phyloP scores from a whole-genome alignment of 2,797 vertebrate species.

The Crenichthys baileyi region DNA sequence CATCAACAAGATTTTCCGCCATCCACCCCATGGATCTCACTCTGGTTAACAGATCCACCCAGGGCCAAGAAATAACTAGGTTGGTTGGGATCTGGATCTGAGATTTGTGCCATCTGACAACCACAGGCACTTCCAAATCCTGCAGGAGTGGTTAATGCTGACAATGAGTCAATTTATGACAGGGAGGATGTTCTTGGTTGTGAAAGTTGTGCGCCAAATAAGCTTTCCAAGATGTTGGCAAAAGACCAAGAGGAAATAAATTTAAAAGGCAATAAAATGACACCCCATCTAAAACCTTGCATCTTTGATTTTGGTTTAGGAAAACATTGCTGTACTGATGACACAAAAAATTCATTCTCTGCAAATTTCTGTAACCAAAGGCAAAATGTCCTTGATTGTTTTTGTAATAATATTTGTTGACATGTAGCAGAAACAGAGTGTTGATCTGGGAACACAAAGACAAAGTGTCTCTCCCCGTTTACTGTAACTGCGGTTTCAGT shows the following conservation, averaged over 20 bases:
- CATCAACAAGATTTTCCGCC: slow-evolving; percentile 19
- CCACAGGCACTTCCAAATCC: slow-evolving; percentile 46
- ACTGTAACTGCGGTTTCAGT: no score
- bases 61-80: slow-evolving; percentile 53
- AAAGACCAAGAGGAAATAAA: slow-evolving; percentile 12
- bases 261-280: neutral
- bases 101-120: slow-evolving; percentile 62
- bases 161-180: slow-evolving; percentile 37
- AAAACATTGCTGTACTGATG: neutral
- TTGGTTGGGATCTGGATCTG: slow-evolving; percentile 53
- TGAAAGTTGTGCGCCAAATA: slow-evolving; percentile 24
- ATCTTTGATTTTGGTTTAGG: neutral
- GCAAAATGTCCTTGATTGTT: neutral
- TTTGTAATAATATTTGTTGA: neutral
- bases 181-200: slow-evolving; percentile 21
- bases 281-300: neutral
- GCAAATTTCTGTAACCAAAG: neutral
- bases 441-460: neutral
- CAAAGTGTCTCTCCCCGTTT: no score
- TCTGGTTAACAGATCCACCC: slow-evolving; percentile 18
- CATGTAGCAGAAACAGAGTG: neutral
- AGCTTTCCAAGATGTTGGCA: slow-evolving; percentile 11
- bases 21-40: slow-evolving; percentile 28
- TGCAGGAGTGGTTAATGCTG: slow-evolving; percentile 1
- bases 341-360: neutral